Evolutionary conservation across 2,888 invertebrate species (phyloP).

Genomic region (Cylloceria caligata): DNA sequence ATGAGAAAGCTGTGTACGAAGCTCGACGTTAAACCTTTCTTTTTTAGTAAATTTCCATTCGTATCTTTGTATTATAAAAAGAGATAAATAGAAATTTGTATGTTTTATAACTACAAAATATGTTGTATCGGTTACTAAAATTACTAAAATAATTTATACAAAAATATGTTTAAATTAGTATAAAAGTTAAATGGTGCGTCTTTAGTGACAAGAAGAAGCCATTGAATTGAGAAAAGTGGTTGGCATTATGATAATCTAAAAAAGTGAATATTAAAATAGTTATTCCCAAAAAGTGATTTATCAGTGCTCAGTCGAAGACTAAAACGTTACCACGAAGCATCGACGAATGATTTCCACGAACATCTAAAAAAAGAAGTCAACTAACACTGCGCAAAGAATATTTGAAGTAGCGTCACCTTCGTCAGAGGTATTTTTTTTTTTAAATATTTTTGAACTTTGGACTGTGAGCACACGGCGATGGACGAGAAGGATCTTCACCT

Average conservation of each 20-base stretch:
- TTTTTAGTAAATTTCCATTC: too few relatives aligned
- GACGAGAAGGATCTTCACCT: conserved; percentile 91
- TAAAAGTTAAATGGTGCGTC: background rate
- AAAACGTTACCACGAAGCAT: background rate
- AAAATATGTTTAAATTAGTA: background rate
- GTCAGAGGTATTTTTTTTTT: background rate
- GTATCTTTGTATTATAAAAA: too few relatives aligned
- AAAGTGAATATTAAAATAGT: background rate
- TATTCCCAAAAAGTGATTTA: background rate
- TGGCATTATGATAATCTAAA: background rate
- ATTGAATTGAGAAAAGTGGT: background rate
- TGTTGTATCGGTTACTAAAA: too few relatives aligned
- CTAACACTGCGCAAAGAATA: background rate
- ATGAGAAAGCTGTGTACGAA: too few relatives aligned
- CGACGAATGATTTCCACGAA: background rate
- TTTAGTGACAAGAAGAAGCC: background rate
- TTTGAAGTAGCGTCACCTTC: background rate
- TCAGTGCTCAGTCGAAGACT: background rate
- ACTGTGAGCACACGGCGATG: conserved; percentile 83
- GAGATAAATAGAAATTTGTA: too few relatives aligned
- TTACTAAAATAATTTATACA: too few relatives aligned
- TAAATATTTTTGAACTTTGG: conserved; percentile 1
- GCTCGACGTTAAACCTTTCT: too few relatives aligned
- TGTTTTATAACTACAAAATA: too few relatives aligned
- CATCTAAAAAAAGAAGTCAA: background rate